Conservation (phyloP, 92 coral and sea anemone genomes). For the Phymanthus crucifer region DNA sequence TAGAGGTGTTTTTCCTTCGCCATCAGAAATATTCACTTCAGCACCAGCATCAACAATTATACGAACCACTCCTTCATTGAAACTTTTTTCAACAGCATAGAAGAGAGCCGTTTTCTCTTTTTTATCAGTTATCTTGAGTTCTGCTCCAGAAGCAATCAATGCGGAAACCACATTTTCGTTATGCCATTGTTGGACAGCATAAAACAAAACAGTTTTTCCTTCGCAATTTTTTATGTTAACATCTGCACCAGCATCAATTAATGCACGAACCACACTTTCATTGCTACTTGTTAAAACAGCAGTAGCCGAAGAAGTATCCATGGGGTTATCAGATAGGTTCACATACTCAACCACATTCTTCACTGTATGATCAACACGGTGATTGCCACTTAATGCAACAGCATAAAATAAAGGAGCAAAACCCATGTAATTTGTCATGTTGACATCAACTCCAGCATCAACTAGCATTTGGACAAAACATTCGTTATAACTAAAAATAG, state of each 20-base stretch:
- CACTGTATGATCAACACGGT: too few relatives aligned
- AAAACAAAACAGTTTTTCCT: not conserved
- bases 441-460: conserved; percentile 12
- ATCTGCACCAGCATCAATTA: conserved; percentile 1
- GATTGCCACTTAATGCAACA: too few relatives aligned
- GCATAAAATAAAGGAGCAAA: too few relatives aligned
- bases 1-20: too few relatives aligned
- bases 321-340: not conserved
- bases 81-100: not conserved
- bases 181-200: not conserved
- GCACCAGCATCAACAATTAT: not conserved
- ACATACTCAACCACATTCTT: too few relatives aligned
- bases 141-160: not conserved
- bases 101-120: not conserved
- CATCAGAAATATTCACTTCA: not conserved
- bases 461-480: not conserved
- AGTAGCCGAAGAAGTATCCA: not conserved
- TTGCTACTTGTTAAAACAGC: not conserved
- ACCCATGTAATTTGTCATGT: not conserved
- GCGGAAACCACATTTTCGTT: not conserved
- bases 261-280: not conserved
- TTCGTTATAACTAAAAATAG: too few relatives aligned
- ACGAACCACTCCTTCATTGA: not conserved
- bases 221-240: not conserved
- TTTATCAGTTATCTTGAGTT: too few relatives aligned